These are phyloP conservation scores for Microplitis demolitor DNA, from an alignment of 1,140 invertebrate species.

Conservation along the genomic window DNA sequence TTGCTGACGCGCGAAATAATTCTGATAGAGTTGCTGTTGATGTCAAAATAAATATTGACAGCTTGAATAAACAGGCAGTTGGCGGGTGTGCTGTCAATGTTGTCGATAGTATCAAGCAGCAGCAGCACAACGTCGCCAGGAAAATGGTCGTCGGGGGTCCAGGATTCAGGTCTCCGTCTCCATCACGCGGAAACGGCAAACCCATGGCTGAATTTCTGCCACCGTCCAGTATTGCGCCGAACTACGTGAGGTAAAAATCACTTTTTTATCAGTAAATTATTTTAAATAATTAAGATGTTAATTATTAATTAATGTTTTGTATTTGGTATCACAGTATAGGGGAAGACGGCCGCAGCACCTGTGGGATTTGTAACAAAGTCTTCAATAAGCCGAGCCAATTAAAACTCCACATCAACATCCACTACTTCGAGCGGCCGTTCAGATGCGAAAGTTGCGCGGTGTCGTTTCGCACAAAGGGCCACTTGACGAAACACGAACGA, in stretches of 20 bases:
- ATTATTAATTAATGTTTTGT: not conserved
- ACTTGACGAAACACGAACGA: slow-evolving; percentile 89
- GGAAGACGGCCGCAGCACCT: slow-evolving; percentile 82
- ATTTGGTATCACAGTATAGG: slow-evolving; percentile 56
- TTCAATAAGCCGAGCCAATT: slow-evolving; percentile 91
- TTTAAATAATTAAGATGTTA: slow-evolving; percentile 5
- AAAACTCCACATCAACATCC: slow-evolving; percentile 91
- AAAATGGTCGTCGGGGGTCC: slow-evolving; percentile 56
- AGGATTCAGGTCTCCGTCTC: slow-evolving; percentile 44
- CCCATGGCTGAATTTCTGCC: slow-evolving; percentile 61
- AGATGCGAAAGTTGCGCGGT: slow-evolving; percentile 89
- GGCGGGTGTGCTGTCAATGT: slow-evolving; percentile 30
- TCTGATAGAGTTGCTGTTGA: slow-evolving; percentile 29
- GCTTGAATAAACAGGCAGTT: slow-evolving; percentile 36
- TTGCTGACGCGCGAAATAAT: too few relatives aligned
- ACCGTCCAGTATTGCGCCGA: slow-evolving; percentile 52
- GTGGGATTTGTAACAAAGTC: slow-evolving; percentile 87
- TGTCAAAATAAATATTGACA: slow-evolving; percentile 14
- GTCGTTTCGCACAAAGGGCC: slow-evolving; percentile 88
- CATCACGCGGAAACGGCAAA: slow-evolving; percentile 42
- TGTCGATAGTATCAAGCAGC: slow-evolving; percentile 41
- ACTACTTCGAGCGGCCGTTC: slow-evolving; percentile 92
- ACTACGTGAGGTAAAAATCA: slow-evolving; percentile 57
- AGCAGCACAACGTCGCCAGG: slow-evolving; percentile 39
- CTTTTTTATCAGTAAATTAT: not conserved